Base-by-base conservation (phyloP, 1,140 invertebrate genomes). In the Drosophila aff. region DNA sequence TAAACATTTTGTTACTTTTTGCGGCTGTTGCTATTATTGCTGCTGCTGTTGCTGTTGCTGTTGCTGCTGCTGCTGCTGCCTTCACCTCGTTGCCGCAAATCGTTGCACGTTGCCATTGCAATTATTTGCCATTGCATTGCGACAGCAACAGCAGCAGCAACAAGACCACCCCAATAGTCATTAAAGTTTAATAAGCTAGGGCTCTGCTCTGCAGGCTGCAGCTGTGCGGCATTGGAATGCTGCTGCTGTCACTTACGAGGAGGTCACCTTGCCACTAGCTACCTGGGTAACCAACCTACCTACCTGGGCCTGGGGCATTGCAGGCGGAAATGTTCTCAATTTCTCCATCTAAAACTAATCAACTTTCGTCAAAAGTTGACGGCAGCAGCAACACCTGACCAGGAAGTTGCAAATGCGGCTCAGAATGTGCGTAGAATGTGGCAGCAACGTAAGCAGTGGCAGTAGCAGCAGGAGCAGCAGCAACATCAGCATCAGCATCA, bases 41-140 rank as follows among this genome's bases (percentile, higher is more conserved):
- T 23, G 31, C 2, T 62, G 31, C 41, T 41, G 61, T 8, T 44
- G 58, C 18, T 59, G 67, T 8, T 64, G 41, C 21, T 50, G 49
- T 4, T n/a, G n/a, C n/a, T n/a, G n/a, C 21, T 21, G 21, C 21
- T 31, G 68, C 31, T 79, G 71, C 80, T 83, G 85, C 84, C 84
- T 89, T 89, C 84, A 89, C 84, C 84, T 90, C 84, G 81, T 89
- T 89, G 84, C 81, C 78, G 81, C 85, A 89, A 89, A 89, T 89
- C 81, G 84, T 82, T 87, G 83, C 83, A 87, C 83, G 81, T 89
- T 84, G 84, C 85, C 66, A 50, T 69, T 79, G 84, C 84, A 87
- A 87, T 87, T 87, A 89, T 89, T 76, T 72, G 82, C 26, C 71
- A 57, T 76, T 66, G 62, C 76, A 66, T 82, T 87, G 64, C 65